Evolutionary conservation across 2,888 invertebrate species (phyloP), one percentile per base, ranked within the genome.

Genomic region (Congeria kusceri): DNA sequence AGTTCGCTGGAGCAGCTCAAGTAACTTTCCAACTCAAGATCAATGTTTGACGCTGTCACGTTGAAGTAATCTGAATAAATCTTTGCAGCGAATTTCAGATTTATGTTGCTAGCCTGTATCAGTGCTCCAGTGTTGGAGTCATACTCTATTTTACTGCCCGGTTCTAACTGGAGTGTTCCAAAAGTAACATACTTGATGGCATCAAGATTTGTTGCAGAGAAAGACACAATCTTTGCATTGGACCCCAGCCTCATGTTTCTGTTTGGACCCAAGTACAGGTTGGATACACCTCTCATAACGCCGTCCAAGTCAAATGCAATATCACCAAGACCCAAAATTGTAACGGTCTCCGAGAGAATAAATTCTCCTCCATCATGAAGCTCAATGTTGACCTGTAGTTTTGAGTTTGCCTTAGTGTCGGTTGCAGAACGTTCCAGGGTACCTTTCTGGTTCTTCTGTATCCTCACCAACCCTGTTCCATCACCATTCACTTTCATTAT

Each of bases 321-420:
- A 5, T 77, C 61, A 3, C 85, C 88, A 59, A 85, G 83, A 1
- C 90, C 90, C 44, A 90, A 75, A 23, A 90, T 84, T 7, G 85
- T 81, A 0, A 87, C 86, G 11, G 88, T 88, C 69, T 90, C 88
- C 0, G 89, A 89, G 62, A 90, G 63, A 20, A 90, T 83, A 72
- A 89, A 89, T 68, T 88, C 86, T n/a, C 90, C 90, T 23, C 89
- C 89, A 73, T 87, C 76, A 64, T 89, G 88, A 2, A 90, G 84
- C 58, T 89, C 89, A 46, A 90, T 77, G 63, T 90, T 90, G 29
- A 89, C 81, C 49, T 86, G 79, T 7, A 89, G 80, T 75, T 89
- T 89, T 0, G 90, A 89, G 46, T 83, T 84, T 1, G 85, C 83
- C 15, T 74, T 59, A 53, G 82, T 80, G 23, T 79, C 71, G 5